Percentiles rank a stretch among this genome's conserved stretches.
These are phyloP conservation scores for Lissonota sp. DNA, from an alignment of 2,888 invertebrate genomes.

Conservation along the genomic window DNA sequence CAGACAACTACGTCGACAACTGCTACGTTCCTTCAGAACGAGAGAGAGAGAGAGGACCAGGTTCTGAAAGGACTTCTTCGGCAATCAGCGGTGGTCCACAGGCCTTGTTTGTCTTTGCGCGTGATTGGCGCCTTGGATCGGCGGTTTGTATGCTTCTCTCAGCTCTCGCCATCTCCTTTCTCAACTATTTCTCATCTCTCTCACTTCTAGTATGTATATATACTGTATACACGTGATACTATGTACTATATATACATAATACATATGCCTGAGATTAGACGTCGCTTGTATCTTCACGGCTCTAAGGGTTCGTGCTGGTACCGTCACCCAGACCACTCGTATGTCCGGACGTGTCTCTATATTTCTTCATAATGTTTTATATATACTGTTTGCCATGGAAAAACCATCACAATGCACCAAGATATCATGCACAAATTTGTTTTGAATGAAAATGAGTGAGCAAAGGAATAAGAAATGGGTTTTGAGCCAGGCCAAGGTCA, in stretches of 20 bases:
- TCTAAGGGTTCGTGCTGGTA: constrained; percentile 49
- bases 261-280: constrained; percentile 4
- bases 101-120: constrained; percentile 82
- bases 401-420: no score
- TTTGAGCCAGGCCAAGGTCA: no score
- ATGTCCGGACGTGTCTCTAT: constrained; percentile 35
- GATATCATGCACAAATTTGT: no score
- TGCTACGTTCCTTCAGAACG: constrained; percentile 17
- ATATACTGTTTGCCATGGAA: no score
- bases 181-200: constrained; percentile 48
- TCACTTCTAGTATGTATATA: background rate
- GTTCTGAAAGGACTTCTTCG: constrained; percentile 74
- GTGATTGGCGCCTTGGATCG: constrained; percentile 82
- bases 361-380: background rate
- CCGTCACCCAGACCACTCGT: constrained; percentile 23
- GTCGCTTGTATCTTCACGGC: constrained; percentile 10
- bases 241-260: background rate
- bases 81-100: constrained; percentile 81
- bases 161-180: constrained; percentile 39
- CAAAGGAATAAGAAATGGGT: no score
- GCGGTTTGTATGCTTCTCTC: constrained; percentile 72
- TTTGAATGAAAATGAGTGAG: no score
- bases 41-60: constrained; percentile 29
- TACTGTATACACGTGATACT: background rate
- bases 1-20: constrained; percentile 45